Base-by-base conservation (phyloP, 2,113 vertebrate species). In the Gobio gobio region DNA sequence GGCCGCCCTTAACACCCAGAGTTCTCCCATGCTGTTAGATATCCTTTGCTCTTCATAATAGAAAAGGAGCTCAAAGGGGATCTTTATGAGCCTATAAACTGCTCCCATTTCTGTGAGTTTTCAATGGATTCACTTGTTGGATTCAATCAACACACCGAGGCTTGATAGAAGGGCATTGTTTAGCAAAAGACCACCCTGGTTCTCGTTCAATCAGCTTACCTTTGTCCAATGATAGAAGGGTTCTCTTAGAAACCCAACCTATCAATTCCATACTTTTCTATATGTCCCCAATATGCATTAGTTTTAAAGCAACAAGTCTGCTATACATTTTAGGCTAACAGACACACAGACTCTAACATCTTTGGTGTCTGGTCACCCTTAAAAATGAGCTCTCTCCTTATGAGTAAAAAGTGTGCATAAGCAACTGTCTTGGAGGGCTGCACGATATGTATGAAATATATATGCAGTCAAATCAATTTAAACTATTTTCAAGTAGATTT, bases 31-130 rank as follows among this genome's bases (percentile, higher is more conserved):
- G 85, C 83, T 59, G 83, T 83, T 89, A 78, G 73, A 83, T 86
- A 83, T 82, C 73, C 73, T 49, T 76, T 84, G 77, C 78, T 82
- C 78, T 82, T 78, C 75, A 85, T 74, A 76, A 70, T 74, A 85
- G 66, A 58, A 72, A 54, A 72, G 33, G 47, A 83, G 80, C 80
- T 72, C 49, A 89, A 82, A 70, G 72, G 66, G 10, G 82, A 73
- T 78, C 72, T 88, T 86, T 86, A 84, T 83, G 88, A 85, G 87
- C 85, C 82, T 84, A 81, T 86, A 86, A 88, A 88, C 78, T 33
- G 22, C 64, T 66, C 40, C 43, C 26, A 47, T 59, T 83, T 86
- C 75, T 88, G 58, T 81, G 73, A 36, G 64, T 56, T 85, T 86
- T 82, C 70, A 86, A 85, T 61, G 73, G 84, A 78, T 85, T 86